Conservation (phyloP, 1,140 invertebrate species). For the Orchesella cincta region DNA sequence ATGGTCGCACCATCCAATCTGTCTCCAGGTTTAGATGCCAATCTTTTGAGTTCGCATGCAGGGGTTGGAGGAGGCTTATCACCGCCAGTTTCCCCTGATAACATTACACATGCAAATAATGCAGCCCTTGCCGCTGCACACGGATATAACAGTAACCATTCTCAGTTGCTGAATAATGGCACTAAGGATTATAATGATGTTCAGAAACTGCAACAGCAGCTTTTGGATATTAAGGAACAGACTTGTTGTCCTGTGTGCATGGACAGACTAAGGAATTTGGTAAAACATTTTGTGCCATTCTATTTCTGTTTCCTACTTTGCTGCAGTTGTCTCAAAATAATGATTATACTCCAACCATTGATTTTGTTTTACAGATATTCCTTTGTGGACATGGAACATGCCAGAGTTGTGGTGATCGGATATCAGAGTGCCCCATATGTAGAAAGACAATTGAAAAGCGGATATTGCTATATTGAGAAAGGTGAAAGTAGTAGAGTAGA, state of each 20-base stretch:
- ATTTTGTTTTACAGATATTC: slow-evolving; percentile 71
- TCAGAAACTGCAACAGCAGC: slow-evolving; percentile 90
- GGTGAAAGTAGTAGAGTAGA: too few species aligned
- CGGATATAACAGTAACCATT: background rate
- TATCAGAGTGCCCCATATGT: slow-evolving; percentile 96
- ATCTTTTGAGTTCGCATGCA: slow-evolving; percentile 41
- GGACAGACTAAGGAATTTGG: slow-evolving; percentile 93
- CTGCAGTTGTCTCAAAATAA: too few species aligned
- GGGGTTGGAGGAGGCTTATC: slow-evolving; percentile 25
- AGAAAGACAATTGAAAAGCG: slow-evolving; percentile 92
- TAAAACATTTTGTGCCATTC: too few species aligned
- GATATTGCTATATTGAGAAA: slow-evolving; percentile 78
- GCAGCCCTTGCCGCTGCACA: slow-evolving; percentile 25
- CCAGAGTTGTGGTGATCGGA: slow-evolving; percentile 96
- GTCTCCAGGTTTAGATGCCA: slow-evolving; percentile 47
- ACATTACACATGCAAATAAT: slow-evolving; percentile 48
- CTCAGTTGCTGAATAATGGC: slow-evolving; percentile 78
- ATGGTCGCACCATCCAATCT: slow-evolving; percentile 39
- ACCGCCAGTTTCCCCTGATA: slow-evolving; percentile 44
- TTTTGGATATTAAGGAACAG: slow-evolving; percentile 98
- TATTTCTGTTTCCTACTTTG: too few species aligned
- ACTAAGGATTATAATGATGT: slow-evolving; percentile 77
- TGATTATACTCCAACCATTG: too few species aligned
- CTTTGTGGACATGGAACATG: slow-evolving; percentile 96
- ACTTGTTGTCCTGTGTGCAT: slow-evolving; percentile 97